These are phyloP conservation scores for Notothenia coriiceps DNA, from an alignment of 2,113 vertebrate genomes.

Conservation along the genomic window DNA sequence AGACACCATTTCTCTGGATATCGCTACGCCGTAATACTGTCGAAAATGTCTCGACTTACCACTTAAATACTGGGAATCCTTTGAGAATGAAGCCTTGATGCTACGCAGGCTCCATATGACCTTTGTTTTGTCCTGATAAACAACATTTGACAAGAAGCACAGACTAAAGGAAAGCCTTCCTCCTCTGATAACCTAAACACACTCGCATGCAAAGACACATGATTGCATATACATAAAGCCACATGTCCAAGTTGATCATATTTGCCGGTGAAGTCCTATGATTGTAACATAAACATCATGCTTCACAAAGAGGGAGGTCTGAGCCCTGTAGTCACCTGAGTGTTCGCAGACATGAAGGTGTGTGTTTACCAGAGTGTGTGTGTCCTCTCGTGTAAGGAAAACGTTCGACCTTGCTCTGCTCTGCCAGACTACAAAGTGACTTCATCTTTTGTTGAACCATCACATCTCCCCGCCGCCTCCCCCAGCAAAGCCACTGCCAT, in stretches of 20 bases:
- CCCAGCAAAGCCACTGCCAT: slow-evolving; percentile 51
- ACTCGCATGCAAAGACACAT: slow-evolving; percentile 61
- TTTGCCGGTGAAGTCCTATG: slow-evolving; percentile 47
- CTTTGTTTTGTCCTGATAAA: slow-evolving; percentile 88
- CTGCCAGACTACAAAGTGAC: slow-evolving; percentile 24
- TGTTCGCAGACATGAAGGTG: slow-evolving; percentile 56
- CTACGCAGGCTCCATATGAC: slow-evolving; percentile 83
- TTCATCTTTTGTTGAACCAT: slow-evolving; percentile 62
- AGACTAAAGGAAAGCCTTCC: slow-evolving; percentile 85
- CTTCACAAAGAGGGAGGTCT: slow-evolving; percentile 38
- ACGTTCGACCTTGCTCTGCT: not conserved
- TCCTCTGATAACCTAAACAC: slow-evolving; percentile 87
- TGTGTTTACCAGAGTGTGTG: slow-evolving; percentile 18
- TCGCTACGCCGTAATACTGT: not conserved
- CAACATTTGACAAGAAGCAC: slow-evolving; percentile 86
- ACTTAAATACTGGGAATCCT: not conserved
- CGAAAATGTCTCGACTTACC: no score
- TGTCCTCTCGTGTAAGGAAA: slow-evolving; percentile 4
- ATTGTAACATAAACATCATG: slow-evolving; percentile 66
- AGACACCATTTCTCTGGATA: not conserved
- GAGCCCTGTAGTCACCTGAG: slow-evolving; percentile 55
- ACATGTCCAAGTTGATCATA: slow-evolving; percentile 40
- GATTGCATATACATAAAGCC: slow-evolving; percentile 52
- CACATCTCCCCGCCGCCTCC: slow-evolving; percentile 44
- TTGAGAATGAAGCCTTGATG: slow-evolving; percentile 12